These are phyloP conservation scores for Pyxicephalus adspersus DNA, from an alignment of 2,113 vertebrate genomes.

Conservation along the genomic window DNA sequence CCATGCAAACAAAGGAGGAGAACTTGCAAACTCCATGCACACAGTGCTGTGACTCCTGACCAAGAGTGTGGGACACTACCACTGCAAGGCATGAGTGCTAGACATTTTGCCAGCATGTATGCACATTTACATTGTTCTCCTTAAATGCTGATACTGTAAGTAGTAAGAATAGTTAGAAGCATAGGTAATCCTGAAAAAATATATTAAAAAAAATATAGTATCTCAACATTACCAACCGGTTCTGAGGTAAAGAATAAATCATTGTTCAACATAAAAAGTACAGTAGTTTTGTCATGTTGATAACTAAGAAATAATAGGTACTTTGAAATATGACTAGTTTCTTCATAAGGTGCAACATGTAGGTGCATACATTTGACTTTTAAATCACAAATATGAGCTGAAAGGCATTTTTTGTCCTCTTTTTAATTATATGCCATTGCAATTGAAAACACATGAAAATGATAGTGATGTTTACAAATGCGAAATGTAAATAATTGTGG, in stretches of 20 bases:
- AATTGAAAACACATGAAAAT: conserved; percentile 63
- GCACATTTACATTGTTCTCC: too few relatives aligned
- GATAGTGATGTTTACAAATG: conserved; percentile 66
- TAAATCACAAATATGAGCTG: conserved; percentile 28
- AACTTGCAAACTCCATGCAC: too few relatives aligned
- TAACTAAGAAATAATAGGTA: conserved; percentile 29
- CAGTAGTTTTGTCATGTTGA: conserved; percentile 28
- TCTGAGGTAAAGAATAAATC: neutral
- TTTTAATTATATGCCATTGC: conserved; percentile 59
- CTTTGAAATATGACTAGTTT: conserved; percentile 44
- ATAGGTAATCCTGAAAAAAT: too few relatives aligned
- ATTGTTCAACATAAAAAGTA: conserved; percentile 21
- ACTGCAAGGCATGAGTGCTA: too few relatives aligned
- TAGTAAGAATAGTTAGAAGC: too few relatives aligned
- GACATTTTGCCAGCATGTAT: too few relatives aligned
- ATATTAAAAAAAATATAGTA: too few relatives aligned
- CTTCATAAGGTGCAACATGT: conserved; percentile 31
- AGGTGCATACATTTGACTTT: conserved; percentile 57
- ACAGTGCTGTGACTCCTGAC: too few relatives aligned
- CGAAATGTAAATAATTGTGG: conserved; percentile 64
- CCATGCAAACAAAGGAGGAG: too few relatives aligned
- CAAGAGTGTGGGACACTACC: too few relatives aligned
- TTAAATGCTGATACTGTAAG: too few relatives aligned
- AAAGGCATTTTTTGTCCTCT: conserved; percentile 26
- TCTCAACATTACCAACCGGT: too few relatives aligned